These are phyloP conservation scores for Trichacis sp. DNA, from an alignment of 2,888 invertebrate species.

Conservation along the genomic window DNA sequence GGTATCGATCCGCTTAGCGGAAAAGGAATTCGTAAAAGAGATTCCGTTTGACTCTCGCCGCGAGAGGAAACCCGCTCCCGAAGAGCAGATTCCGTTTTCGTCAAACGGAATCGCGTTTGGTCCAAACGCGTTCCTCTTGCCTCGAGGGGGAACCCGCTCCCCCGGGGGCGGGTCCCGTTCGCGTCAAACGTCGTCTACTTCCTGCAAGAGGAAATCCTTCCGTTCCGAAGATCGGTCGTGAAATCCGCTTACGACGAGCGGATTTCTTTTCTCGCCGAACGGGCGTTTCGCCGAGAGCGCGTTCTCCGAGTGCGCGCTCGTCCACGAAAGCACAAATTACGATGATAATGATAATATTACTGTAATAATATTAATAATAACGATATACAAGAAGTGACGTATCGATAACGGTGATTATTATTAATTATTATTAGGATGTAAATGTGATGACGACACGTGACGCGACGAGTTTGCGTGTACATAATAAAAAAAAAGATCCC, in stretches of 20 bases:
- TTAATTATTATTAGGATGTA: slow-evolving; percentile 42
- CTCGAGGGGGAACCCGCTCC: no score
- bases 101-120: no score
- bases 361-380: slow-evolving; percentile 42
- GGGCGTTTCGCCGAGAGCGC: no score
- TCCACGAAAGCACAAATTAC: slow-evolving; percentile 42
- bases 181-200: no score
- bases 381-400: slow-evolving; percentile 30
- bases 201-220: slow-evolving; percentile 14
- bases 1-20: no score
- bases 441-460: slow-evolving; percentile 48
- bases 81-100: not conserved
- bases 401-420: slow-evolving; percentile 16
- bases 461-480: slow-evolving; percentile 45
- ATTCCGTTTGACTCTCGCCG: slow-evolving; percentile 9
- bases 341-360: slow-evolving; percentile 28
- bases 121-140: no score
- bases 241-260: no score
- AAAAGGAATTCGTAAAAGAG: slow-evolving; percentile 7
- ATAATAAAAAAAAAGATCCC: slow-evolving; percentile 31
- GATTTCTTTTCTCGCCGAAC: no score
- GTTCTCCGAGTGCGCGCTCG: slow-evolving; percentile 28
- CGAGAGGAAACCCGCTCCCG: not conserved
- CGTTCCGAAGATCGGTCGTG: slow-evolving; percentile 26
- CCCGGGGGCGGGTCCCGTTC: no score